Conservation (phyloP, 1,140 invertebrate genomes). For the Vanessa tameamea region DNA sequence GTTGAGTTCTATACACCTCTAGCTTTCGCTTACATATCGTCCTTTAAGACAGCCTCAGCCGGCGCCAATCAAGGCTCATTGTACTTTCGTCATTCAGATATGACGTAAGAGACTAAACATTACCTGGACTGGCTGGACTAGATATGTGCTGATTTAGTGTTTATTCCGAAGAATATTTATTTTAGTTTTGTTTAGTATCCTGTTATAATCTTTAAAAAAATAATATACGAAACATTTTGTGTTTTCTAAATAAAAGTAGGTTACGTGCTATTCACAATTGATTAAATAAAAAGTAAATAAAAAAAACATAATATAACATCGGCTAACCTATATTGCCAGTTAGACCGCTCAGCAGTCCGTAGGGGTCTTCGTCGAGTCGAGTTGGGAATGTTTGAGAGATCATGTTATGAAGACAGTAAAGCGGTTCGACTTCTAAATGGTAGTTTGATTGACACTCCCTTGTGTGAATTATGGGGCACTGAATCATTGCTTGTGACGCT, state of each 20-base stretch:
- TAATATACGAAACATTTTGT: too few relatives aligned
- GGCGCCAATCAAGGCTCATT: constrained; percentile 29
- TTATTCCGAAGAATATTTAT: too few relatives aligned
- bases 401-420: constrained; percentile 36
- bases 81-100: constrained; percentile 20
- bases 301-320: too few relatives aligned
- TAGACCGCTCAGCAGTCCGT: constrained; percentile 13
- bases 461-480: constrained; percentile 31
- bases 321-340: not conserved
- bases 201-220: too few relatives aligned
- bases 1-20: not conserved
- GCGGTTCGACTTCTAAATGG: constrained; percentile 37
- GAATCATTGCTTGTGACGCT: constrained; percentile 27
- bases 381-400: constrained; percentile 20
- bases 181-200: too few relatives aligned
- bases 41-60: constrained; percentile 14
- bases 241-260: too few relatives aligned
- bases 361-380: constrained; percentile 3
- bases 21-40: not conserved
- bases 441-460: constrained; percentile 41
- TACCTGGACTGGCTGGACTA: not conserved
- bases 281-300: too few relatives aligned
- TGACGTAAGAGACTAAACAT: constrained; percentile 8
- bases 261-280: too few relatives aligned
- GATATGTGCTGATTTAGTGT: not conserved